Base-by-base conservation (phyloP, 30 jellyfish, hydroid and myxozoan species). In the Hydractinia echinata region DNA sequence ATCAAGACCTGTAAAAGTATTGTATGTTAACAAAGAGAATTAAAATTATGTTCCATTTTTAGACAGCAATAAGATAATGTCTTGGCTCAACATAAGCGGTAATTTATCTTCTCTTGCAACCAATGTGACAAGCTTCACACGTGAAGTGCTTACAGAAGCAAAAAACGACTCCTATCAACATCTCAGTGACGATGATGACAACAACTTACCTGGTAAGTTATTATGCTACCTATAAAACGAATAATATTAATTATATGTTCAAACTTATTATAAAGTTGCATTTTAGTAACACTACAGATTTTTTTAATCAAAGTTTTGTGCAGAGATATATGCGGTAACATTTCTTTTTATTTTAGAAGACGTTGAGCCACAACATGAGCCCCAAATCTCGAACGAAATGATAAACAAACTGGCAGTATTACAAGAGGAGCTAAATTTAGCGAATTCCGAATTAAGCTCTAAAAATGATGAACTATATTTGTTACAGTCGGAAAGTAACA, bases 91-190 rank as follows among this genome's bases (percentile, higher is more conserved):
- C 49, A 77, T 77, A 13, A 77, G 85, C 44, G 85, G 77, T 18
- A 77, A 64, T 80, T 15, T 80, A 4, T 80, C 87, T 8, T 61
- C 83, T 20, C 15, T 80, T 18, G 72, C 87, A 30, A 80, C 44
- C 67, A 80, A 80, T 53, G 73, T 80, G n/a, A 19, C 87, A 61
- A 61, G 70, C 16, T 80, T 80, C 54, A 80, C 87, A 10, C 48
- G 81, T 9, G 87, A 80, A 80, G 87, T 80, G 16, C 85, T 80
- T 52, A 66, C 84, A 10, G 87, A 80, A 6, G 87, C 87, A 10
- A 77, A 30, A 9, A 14, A 7, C 30, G 85, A 77, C 30, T n/a
- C 66, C n/a, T 77, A 77, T n/a, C 73, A 77, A n/a, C 72, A 60
- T 16, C 51, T 51, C 5, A 64, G 60, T 6, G 66, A 18, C 0